Evolutionary conservation across 2,888 invertebrate species (phyloP), one percentile per base, ranked within the genome.

Genomic region (Dryomyza anilis): DNA sequence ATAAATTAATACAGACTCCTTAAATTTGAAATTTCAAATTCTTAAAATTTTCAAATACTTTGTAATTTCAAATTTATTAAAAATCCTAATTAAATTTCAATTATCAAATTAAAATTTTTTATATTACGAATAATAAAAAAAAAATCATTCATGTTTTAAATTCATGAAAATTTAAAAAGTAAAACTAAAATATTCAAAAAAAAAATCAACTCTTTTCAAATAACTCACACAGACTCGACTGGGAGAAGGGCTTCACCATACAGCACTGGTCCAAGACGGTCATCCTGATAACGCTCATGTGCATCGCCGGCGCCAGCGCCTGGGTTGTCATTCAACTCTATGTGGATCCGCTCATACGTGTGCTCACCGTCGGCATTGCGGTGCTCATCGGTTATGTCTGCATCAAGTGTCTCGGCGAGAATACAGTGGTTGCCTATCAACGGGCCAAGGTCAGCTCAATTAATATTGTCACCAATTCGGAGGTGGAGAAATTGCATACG

Each of bases 381-480:
- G 86, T 94, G 60, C 86, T 95, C 70, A 88, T 94, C 68, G 91
- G 92, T 76, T 95, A 95, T 78, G 88, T 95, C 65, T 93, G 93
- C 73, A 86, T 94, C 78, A 95, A 95, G 82, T 92, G 92, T 81
- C 86, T 95, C 70, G 93, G 94, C 68, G 89, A 93, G 81, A 94
- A 93, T 78, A 94, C 94, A 2, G 90, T 94, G 57, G 90, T 91
- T 63, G 95, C 95, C n/a, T 95, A 94, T 85, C 93, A 95, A 76
- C 88, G 94, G 67, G 95, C 95, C 73, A 94, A 93, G 84, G 93
- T 95, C 12, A 94, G 93, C 39, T 92, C 94, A 1, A 86, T 95
- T 57, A 91, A 90, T 77, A 95, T 96, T 74, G 85, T 88, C 57
- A 83, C 82, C 65, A 80, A 75, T 21, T 74, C 80, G 39, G 83